Percentiles rank a stretch among this genome's conserved stretches.
These are phyloP conservation scores for Balaeniceps rex DNA, from an alignment of 2,113 vertebrate genomes.

Conservation along the genomic window DNA sequence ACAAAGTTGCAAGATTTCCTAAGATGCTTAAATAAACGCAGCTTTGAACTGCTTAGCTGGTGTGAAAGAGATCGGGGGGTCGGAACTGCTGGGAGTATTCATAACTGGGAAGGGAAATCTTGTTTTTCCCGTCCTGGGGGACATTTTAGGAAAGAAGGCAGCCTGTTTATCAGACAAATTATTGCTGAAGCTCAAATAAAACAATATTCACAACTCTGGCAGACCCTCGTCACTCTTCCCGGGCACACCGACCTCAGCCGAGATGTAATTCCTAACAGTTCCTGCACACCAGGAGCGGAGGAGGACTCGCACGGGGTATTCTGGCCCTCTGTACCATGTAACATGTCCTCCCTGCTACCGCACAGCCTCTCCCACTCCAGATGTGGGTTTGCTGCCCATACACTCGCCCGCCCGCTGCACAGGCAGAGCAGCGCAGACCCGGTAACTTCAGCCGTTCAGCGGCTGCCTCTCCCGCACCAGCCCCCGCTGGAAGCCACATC, in stretches of 20 bases:
- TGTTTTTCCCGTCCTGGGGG: background rate
- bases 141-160: slow-evolving; percentile 4
- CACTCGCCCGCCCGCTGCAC: background rate
- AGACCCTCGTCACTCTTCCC: background rate
- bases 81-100: background rate
- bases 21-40: background rate
- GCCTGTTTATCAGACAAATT: background rate
- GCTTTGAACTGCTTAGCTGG: background rate
- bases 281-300: background rate
- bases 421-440: background rate
- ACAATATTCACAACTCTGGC: background rate
- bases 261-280: background rate
- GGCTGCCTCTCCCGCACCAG: background rate
- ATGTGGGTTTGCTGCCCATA: background rate
- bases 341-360: background rate
- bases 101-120: background rate
- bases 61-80: background rate
- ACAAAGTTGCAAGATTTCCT: slow-evolving; percentile 17
- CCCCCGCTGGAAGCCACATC: background rate
- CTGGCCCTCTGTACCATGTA: background rate
- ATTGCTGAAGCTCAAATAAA: background rate
- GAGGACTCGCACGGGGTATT: background rate
- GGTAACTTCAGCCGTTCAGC: background rate
- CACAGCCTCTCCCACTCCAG: background rate
- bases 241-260: background rate